Base-by-base conservation (phyloP, 2,888 invertebrate species). In the Mythimna vitellina region DNA sequence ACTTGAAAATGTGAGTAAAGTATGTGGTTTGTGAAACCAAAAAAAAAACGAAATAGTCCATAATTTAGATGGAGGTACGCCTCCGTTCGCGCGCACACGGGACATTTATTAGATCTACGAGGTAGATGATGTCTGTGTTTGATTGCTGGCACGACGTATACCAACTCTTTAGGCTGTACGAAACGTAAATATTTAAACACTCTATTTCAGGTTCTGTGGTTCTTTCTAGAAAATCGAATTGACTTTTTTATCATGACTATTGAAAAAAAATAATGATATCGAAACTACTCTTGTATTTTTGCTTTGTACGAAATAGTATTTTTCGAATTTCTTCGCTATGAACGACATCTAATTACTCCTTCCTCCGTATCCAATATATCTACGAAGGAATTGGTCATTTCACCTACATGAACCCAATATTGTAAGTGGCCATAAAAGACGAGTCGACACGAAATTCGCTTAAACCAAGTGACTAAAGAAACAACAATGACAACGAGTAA, bases 11-110 rank as follows among this genome's bases (percentile, higher is more conserved):
- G 32, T 69, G 61, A 66, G 49, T 38, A 73, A 68, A 66, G 61
- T 58, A 68, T 65, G 53, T 80, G 46, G 82, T 81, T 81, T 70
- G 70, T 85, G 80, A 83, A 81, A 80, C 83, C 84, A 87, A 89
- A 86, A 84, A 85, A 85, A 80, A 84, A 76, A 84, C 77, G 83
- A 83, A 87, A 89, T 85, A 88, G 85, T 84, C 89, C 87, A 90
- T 92, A 91, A 87, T 90, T 92, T 87, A 88, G 76, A 75, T 68
- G 78, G 80, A 86, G 89, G 78, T 85, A 88, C 92, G 90, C 92
- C 92, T 89, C 90, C 91, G 74, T 82, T 91, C 91, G 83, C 84
- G 82, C 84, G 86, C 90, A 91, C 87, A 82, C 83, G 84, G 86
- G 78, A 88, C 89, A 89, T 90, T 91, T 90, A 89, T 90, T 88